Evolutionary conservation across 2,797 vertebrate species (phyloP).

Genomic region (Betta splendens): DNA sequence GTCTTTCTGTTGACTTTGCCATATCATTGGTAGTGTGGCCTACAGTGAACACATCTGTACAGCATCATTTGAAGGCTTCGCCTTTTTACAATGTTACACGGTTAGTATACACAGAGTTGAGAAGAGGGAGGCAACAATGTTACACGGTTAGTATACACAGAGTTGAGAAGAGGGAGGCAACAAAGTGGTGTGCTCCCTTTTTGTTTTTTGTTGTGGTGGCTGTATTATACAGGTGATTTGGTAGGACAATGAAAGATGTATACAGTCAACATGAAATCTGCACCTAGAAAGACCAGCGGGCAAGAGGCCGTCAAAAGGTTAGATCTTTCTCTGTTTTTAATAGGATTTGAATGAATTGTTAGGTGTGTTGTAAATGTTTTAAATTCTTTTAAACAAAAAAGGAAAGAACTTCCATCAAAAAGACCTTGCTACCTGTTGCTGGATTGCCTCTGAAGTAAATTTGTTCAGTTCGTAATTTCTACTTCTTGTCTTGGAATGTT

Average conservation of each 20-base stretch:
- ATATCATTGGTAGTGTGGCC: slow-evolving; percentile 92
- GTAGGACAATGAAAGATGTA: slow-evolving; percentile 82
- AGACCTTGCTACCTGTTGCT: slow-evolving; percentile 87
- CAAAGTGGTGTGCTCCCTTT: slow-evolving; percentile 63
- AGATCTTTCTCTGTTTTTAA: slow-evolving; percentile 86
- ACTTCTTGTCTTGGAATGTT: slow-evolving; percentile 85
- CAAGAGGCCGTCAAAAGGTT: slow-evolving; percentile 83
- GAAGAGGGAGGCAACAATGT: slow-evolving; percentile 56
- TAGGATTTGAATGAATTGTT: slow-evolving; percentile 92
- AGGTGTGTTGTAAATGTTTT: slow-evolving; percentile 98
- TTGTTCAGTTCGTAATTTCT: slow-evolving; percentile 70
- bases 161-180: slow-evolving; percentile 48
- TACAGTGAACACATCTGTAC: slow-evolving; percentile 85
- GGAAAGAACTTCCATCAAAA: slow-evolving; percentile 71
- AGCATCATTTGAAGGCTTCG: slow-evolving; percentile 89
- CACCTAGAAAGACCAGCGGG: slow-evolving; percentile 74
- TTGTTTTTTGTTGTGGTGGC: slow-evolving; percentile 42
- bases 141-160: slow-evolving; percentile 86
- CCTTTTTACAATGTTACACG: slow-evolving; percentile 85
- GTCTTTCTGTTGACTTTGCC: slow-evolving; percentile 94
- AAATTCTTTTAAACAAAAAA: slow-evolving; percentile 88
- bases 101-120: slow-evolving; percentile 83
- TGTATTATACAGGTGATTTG: slow-evolving; percentile 53
- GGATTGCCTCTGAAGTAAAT: slow-evolving; percentile 84
- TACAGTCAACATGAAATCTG: slow-evolving; percentile 77